A percentile compares a stretch with the other conserved stretches of the same genome.
phyloP scores from a whole-genome alignment of 2,113 vertebrate genomes.

The Pomatostomus ruficeps region DNA sequence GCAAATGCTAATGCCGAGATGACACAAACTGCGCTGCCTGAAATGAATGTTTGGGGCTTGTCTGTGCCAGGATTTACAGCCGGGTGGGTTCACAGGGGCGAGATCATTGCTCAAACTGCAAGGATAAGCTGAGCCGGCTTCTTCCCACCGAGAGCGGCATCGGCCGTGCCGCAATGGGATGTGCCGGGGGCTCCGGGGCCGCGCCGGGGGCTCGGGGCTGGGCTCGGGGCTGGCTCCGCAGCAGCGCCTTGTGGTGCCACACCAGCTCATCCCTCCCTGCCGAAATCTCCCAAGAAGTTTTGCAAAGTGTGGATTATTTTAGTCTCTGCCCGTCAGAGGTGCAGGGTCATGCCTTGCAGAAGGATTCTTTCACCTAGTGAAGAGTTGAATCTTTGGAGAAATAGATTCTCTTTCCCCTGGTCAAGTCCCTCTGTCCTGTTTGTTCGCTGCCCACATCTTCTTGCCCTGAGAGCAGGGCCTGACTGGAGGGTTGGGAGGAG shows the following conservation, averaged over 20 bases:
- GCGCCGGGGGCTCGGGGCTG: neutral
- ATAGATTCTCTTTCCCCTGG: fast-evolving
- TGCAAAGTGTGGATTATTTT: neutral
- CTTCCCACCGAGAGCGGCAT: neutral
- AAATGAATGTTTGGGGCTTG: constrained; percentile 12
- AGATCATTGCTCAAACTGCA: neutral
- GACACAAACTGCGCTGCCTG: constrained; percentile 13
- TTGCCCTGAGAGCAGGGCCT: neutral
- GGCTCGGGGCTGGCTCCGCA: neutral
- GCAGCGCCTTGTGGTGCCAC: neutral
- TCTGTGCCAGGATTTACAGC: constrained; percentile 21
- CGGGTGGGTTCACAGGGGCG: neutral
- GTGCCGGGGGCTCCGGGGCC: neutral
- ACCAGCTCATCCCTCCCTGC: neutral
- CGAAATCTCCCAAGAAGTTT: neutral
- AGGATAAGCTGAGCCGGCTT: neutral
- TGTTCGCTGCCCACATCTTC: fast-evolving
- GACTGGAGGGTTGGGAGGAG: neutral
- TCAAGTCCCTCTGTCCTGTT: neutral
- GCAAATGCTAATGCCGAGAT: neutral
- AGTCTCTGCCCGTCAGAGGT: fast-evolving
- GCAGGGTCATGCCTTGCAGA: neutral
- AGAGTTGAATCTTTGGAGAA: neutral
- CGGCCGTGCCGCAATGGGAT: neutral
- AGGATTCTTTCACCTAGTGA: neutral